Evolutionary conservation across 2,113 vertebrate genomes (phyloP), one percentile per base, ranked within the genome.

Genomic region (Syrrhaptes paradoxus): DNA sequence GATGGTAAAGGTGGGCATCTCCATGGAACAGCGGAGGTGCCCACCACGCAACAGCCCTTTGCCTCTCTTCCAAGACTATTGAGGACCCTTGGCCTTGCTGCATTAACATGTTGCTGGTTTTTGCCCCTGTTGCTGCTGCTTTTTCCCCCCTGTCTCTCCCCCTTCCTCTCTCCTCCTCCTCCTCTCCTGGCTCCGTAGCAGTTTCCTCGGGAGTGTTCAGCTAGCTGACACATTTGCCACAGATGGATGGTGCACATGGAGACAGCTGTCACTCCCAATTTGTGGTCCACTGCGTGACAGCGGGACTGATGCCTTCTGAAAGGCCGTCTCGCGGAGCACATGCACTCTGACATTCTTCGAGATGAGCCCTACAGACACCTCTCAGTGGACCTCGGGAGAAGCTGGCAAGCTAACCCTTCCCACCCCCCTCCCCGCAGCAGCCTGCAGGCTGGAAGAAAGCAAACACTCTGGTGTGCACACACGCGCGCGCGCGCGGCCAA

Each of bases 161-260:
- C 97, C 96, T 95, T 67, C 87, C 84, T 26, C 49, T 55, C 36
- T 85, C 58, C 96, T 96, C 96, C 82, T 97, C 57, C 80, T 93
- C 89, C 81, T 87, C 93, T 86, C 85, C 80, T 26, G 1, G 85
- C 95, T 97, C 95, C 2, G 88, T 96, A 95, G 95, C 95, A 95
- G 96, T 96, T 97, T 97, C 95, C 97, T 96, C 93, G 24, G 97
- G 97, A 96, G 96, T 93, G 94, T 85, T 96, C 96, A 97, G 98
- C 98, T 98, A 98, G 97, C 98, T 98, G 98, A 98, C 98, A 98
- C 97, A 98, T 98, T 98, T 98, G 97, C 97, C 98, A 98, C 98
- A 98, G 98, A 98, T 98, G 98, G 98, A 98, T 98, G 98, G 97
- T 97, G 98, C 98, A 97, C 97, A 97, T 93, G 94, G 98, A 98